These are phyloP conservation scores for Heliconius ismenius DNA, from an alignment of 2,888 invertebrate species.

Conservation along the genomic window DNA sequence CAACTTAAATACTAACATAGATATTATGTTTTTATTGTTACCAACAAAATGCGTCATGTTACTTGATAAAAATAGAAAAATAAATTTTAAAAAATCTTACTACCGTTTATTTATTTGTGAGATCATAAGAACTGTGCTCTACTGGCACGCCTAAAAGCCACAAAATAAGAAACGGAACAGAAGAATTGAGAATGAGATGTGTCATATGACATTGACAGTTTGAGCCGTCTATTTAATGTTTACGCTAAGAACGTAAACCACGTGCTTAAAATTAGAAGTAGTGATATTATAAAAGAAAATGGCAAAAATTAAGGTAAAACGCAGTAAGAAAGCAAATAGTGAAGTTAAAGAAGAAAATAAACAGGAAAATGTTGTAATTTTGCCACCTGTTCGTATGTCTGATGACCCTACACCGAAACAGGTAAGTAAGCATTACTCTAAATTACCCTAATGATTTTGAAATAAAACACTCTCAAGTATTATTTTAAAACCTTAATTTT, in stretches of 20 bases:
- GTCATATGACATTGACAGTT: background rate
- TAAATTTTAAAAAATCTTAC: too few relatives aligned
- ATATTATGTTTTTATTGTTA: too few relatives aligned
- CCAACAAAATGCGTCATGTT: too few relatives aligned
- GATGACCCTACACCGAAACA: slow-evolving; percentile 87
- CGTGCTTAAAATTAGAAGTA: slow-evolving; percentile 38
- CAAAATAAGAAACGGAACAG: too few relatives aligned
- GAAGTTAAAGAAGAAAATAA: slow-evolving; percentile 57
- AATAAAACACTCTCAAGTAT: background rate
- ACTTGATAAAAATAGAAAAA: too few relatives aligned
- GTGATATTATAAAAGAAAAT: slow-evolving; percentile 48
- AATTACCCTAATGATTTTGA: background rate
- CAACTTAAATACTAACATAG: too few relatives aligned
- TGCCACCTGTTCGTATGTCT: slow-evolving; percentile 85
- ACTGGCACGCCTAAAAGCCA: too few relatives aligned
- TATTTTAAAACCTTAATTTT: background rate
- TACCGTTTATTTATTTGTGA: too few relatives aligned
- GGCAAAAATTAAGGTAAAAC: slow-evolving; percentile 69
- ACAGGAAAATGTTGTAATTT: slow-evolving; percentile 61
- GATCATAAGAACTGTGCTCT: too few relatives aligned
- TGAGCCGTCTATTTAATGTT: background rate
- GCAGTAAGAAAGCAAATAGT: slow-evolving; percentile 66
- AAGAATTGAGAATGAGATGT: too few relatives aligned
- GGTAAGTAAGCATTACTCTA: slow-evolving; percentile 79
- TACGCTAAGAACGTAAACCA: slow-evolving; percentile 29